Conservation (phyloP, 1,140 invertebrate species). For the Lasioglossum albipes region DNA sequence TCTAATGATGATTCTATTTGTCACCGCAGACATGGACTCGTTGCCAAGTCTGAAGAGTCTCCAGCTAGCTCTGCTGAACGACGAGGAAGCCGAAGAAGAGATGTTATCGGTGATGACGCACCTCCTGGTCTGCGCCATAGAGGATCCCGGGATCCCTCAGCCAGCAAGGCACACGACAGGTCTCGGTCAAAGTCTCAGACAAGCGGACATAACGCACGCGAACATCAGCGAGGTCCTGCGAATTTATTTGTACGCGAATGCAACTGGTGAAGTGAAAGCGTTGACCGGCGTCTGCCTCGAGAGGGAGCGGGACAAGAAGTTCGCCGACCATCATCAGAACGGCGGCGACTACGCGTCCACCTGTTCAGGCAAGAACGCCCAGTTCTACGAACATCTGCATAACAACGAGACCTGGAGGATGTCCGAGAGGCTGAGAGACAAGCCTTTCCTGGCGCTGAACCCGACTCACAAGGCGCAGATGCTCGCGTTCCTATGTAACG, state of each 20-base stretch:
- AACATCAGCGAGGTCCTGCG: conserved; percentile 95
- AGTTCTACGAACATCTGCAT: conserved; percentile 88
- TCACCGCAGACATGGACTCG: conserved; percentile 88
- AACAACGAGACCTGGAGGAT: conserved; percentile 88
- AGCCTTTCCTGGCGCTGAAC: conserved; percentile 92
- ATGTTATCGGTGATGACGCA: conserved; percentile 93
- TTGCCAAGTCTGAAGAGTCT: conserved; percentile 92
- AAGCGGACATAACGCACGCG: conserved; percentile 94
- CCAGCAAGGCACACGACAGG: conserved; percentile 92
- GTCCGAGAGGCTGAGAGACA: conserved; percentile 88
- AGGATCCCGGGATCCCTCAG: conserved; percentile 96
- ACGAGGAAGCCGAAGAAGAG: conserved; percentile 93
- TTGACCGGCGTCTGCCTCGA: conserved; percentile 88
- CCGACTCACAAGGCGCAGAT: conserved; percentile 93
- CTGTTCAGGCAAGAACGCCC: conserved; percentile 85
- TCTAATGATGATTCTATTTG: too few relatives aligned
- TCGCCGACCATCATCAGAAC: conserved; percentile 89
- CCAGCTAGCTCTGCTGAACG: conserved; percentile 91
- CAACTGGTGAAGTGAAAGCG: conserved; percentile 91
- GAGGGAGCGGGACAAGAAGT: conserved; percentile 86
- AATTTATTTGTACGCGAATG: conserved; percentile 93
- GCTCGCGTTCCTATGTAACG: conserved; percentile 94
- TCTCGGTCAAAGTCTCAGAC: conserved; percentile 93
- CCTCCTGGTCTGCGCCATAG: conserved; percentile 93
- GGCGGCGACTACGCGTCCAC: conserved; percentile 84